A percentile compares a stretch with the other conserved stretches of the same genome.
Evolutionary conservation across 2,113 vertebrate species (phyloP).

Genomic region (Herpailurus yagouaroundi): DNA sequence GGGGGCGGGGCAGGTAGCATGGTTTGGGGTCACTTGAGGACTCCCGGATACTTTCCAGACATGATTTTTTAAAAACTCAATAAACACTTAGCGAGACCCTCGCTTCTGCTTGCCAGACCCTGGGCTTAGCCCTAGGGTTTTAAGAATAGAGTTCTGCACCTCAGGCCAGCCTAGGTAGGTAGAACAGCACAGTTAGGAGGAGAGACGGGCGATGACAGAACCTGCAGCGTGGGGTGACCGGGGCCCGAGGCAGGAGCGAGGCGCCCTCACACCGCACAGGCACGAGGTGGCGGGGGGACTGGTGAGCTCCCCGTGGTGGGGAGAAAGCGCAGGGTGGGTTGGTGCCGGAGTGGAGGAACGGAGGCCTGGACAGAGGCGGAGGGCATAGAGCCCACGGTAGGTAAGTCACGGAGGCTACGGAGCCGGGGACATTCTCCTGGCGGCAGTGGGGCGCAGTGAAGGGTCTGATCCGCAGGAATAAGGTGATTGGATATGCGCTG

Average conservation of each 20-base stretch:
- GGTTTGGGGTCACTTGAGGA: not conserved
- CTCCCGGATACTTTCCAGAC: not conserved
- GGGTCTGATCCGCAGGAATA: too few relatives aligned
- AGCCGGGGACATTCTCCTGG: not conserved
- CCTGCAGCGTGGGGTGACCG: rapidly evolving
- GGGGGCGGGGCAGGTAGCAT: rapidly evolving
- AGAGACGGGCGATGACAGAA: rapidly evolving
- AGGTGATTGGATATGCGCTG: rapidly evolving
- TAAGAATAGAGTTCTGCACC: not conserved
- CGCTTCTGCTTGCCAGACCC: not conserved
- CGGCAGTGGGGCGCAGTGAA: not conserved
- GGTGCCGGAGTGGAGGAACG: rapidly evolving
- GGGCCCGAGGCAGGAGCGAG: not conserved
- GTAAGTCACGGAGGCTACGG: too few relatives aligned
- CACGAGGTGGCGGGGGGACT: rapidly evolving
- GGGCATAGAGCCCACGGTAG: rapidly evolving
- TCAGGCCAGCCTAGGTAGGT: not conserved
- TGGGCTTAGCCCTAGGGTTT: not conserved
- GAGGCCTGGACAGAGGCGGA: not conserved
- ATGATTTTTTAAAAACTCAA: not conserved
- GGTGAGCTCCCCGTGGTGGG: not conserved
- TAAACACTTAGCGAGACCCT: not conserved
- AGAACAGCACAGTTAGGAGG: not conserved
- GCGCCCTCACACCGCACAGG: not conserved
- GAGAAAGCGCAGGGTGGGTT: not conserved